Base-by-base conservation (phyloP, 2,888 invertebrate species). In the Capitulum mitella region DNA sequence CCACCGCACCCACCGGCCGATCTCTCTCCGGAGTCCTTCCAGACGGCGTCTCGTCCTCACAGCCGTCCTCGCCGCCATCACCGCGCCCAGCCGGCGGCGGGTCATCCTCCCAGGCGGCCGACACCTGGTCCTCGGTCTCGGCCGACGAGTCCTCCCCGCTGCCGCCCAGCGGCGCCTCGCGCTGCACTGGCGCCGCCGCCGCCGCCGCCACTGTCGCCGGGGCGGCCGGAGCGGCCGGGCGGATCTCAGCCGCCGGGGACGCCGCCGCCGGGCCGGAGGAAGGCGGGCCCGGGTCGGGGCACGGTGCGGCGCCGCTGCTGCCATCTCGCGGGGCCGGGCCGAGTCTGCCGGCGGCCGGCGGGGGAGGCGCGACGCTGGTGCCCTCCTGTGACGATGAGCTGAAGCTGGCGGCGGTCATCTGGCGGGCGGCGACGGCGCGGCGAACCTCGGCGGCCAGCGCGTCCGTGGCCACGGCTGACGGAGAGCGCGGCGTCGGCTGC, bases 241-340 rank as follows among this genome's bases (percentile, higher is more conserved):
- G 51, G 51, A 14, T 22, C 12, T 51, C 51, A 46, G 46, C 8
- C 46, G 46, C 10, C 46, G 51, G 51, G 26, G 54, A n/a, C 54
- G 10, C 22, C 5, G 54, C 10, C 54, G 2, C n/a, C n/a, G 54
- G 5, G 22, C 26, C 22, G n/a, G 54, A n/a, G 26, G 6, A 3
- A 26, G 26, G 26, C 54, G 54, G n/a, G 54, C 22, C 26, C 26
- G n/a, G n/a, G 2, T 3, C 54, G n/a, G 54, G 26, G 3, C 26
- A 1, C 54, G 43, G 6, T 12, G 43, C 79, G 19, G 77, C 76
- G 32, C 79, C 78, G n/a, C 70, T n/a, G 32, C 54, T 46, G 26
- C 81, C 80, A 58, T 79, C 77, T 58, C 77, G 80, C 22, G 80
- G 61, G 32, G 79, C 79, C 22, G 80, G 80, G 19, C 51, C 51